Conservation (phyloP, 1,140 invertebrate species). For the Camponotus vicinus region DNA sequence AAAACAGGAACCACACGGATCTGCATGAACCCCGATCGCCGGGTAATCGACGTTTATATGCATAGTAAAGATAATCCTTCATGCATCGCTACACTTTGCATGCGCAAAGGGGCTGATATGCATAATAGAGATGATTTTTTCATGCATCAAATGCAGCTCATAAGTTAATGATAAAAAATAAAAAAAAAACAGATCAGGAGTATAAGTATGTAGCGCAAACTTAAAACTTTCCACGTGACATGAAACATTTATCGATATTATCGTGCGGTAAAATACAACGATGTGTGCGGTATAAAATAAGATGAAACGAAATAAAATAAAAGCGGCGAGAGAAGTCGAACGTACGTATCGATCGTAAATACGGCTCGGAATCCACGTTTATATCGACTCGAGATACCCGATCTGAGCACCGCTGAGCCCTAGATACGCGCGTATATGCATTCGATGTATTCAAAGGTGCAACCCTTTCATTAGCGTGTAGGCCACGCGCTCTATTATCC, state of each 20-base stretch:
- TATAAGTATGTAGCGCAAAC: neutral
- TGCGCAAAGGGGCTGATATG: conserved; percentile 31
- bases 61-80: conserved; percentile 53
- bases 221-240: conserved; percentile 15
- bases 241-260: neutral
- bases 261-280: too few relatives aligned
- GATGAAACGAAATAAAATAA: neutral
- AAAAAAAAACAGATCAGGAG: neutral
- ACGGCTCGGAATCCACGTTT: conserved; percentile 11
- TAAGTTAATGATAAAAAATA: neutral
- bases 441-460: conserved; percentile 83
- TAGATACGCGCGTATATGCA: conserved; percentile 69
- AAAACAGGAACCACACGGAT: conserved; percentile 34
- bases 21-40: conserved; percentile 6
- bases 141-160: conserved; percentile 19
- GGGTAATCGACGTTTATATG: conserved; percentile 48
- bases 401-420: conserved; percentile 71
- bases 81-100: conserved; percentile 40
- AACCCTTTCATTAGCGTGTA: conserved; percentile 86
- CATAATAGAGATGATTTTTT: conserved; percentile 36
- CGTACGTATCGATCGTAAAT: conserved; percentile 19
- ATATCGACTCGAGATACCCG: conserved; percentile 4
- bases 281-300: neutral
- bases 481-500: conserved; percentile 85
- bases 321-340: neutral